phyloP scores from a whole-genome alignment of 2,888 invertebrate species.

The Tipula lateralis region DNA sequence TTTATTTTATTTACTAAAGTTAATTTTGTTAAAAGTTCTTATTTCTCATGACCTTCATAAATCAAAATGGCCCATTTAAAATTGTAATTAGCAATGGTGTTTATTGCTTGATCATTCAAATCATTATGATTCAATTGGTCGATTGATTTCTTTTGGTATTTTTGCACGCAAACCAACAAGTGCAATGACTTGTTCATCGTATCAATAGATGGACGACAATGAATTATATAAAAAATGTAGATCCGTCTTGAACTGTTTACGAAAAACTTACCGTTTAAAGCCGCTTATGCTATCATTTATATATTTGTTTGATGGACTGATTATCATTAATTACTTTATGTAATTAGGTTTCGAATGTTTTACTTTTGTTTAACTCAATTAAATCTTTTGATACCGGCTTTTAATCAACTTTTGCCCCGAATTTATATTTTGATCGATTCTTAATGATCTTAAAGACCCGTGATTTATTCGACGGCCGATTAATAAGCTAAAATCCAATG shows the following conservation, averaged over 20 bases:
- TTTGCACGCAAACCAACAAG: neutral
- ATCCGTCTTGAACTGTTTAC: neutral
- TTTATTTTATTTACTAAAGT: constrained; percentile 39
- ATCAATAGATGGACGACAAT: neutral
- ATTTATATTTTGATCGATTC: neutral
- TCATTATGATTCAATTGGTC: neutral
- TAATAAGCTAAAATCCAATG: too few species aligned
- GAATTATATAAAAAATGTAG: neutral
- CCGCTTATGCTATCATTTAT: neutral
- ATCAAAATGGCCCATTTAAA: neutral
- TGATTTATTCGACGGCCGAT: neutral
- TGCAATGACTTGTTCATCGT: neutral
- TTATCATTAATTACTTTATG: neutral
- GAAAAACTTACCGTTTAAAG: neutral
- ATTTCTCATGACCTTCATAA: neutral
- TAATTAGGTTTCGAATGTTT: neutral
- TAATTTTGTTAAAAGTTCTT: neutral
- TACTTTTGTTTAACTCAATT: neutral
- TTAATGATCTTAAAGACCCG: neutral
- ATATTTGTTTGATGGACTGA: neutral
- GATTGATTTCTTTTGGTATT: neutral
- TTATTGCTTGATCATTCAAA: neutral
- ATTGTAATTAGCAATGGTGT: neutral
- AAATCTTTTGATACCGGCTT: neutral
- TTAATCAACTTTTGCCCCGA: neutral